Evolutionary conservation across 2,113 vertebrate species (phyloP), one percentile per base, ranked within the genome.

Genomic region (Circaetus gallicus): DNA sequence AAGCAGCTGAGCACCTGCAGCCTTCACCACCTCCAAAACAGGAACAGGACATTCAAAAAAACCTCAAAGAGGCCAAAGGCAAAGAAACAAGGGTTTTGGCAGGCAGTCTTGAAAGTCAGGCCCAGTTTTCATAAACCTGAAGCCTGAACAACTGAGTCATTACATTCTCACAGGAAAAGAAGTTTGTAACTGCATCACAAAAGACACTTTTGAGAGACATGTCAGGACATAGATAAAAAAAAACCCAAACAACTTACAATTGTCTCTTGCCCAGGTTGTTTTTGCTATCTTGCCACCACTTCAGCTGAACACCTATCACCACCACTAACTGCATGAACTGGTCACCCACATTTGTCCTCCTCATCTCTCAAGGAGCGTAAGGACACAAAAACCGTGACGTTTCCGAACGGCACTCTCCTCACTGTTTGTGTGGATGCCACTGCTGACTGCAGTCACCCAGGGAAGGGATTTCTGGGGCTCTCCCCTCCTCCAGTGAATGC

Each of bases 1-100:
- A 65, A 94, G 67, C 32, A 65, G 72, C 80, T 25, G 26, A 92
- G 80, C 59, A 92, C 83, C 59, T 74, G 65, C 62, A 91, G 80
- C 81, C 82, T 89, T 76, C 65, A 74, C 8, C 21, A 63, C 67
- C 67, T 83, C 86, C 71, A 43, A 52, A 63, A 50, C 7, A 52
- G 62, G 56, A 87, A 36, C 19, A 52, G 43, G 67, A 62, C 40
- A 56, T 28, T 36, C 11, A 56, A 50, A 88, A 93, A 36, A 42
- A 49, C 40, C 80, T 74, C 83, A 28, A 34, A 78, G 43, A 91
- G 62, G 65, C 18, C 52, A 40, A 81, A 85, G 58, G 79, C 43
- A 89, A 88, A 55, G 55, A 73, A 73, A 34, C 11, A 13, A n/a
- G 10, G 8, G 38, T 87, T 95, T 21, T 91, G 89, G 76, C 52